Percentiles rank a stretch among this genome's conserved stretches.
Evolutionary conservation across 2,888 invertebrate genomes (phyloP).

Genomic region (Cremastinae sp.): DNA sequence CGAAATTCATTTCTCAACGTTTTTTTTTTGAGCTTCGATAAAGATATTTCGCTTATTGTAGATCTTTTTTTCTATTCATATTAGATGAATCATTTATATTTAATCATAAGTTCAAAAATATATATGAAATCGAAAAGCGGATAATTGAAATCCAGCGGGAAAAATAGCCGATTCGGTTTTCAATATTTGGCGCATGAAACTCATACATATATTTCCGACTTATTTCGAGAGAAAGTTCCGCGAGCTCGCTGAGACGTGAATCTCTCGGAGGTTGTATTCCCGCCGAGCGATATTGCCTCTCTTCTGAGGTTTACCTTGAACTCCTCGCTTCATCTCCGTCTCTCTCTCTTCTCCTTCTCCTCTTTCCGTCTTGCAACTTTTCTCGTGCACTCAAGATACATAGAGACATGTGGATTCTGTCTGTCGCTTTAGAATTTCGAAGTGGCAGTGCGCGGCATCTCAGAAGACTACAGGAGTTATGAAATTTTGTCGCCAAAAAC

Average conservation of each 20-base stretch:
- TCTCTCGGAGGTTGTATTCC: constrained; percentile 36
- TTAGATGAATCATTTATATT: too few species aligned
- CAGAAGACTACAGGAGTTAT: constrained; percentile 68
- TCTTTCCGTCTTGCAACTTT: constrained; percentile 1
- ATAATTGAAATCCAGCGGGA: not conserved
- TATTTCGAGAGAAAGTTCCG: constrained; percentile 8
- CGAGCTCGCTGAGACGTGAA: constrained; percentile 35
- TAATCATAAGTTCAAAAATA: too few species aligned
- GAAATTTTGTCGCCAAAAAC: constrained; percentile 67
- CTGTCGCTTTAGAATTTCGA: constrained; percentile 25
- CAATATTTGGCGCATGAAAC: not conserved
- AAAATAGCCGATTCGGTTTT: not conserved
- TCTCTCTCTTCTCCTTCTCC: constrained; percentile 3
- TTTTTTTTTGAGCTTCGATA: too few species aligned
- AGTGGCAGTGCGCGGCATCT: constrained; percentile 56
- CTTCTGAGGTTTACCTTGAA: constrained; percentile 32
- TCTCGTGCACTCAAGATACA: constrained; percentile 14
- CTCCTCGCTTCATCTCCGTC: constrained; percentile 7
- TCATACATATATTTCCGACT: constrained; percentile 12
- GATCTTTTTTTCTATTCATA: too few species aligned
- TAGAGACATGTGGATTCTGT: constrained; percentile 11
- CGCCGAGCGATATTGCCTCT: constrained; percentile 45
- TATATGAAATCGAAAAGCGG: too few species aligned
- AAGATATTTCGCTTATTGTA: too few species aligned
- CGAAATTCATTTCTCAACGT: too few species aligned